Base-by-base conservation (phyloP, 2,888 invertebrate genomes). In the Apomyelois bistriatella region DNA sequence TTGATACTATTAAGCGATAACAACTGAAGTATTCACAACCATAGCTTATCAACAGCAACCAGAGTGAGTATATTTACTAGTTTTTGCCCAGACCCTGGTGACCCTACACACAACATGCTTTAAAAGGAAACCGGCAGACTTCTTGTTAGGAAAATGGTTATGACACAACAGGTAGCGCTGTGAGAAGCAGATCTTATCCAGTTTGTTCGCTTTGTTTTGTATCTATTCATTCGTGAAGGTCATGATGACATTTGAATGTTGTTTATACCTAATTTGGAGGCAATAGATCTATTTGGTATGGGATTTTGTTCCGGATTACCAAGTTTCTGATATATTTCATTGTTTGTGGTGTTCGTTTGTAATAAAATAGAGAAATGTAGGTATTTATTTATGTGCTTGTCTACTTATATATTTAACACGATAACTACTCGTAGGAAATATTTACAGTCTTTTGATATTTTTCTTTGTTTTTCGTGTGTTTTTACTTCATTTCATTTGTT, bases 111-210 rank as follows among this genome's bases (percentile, higher is more conserved):
- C 52, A 43, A 28, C 13, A 4, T 22, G 13, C 52, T 36, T 13
- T 52, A 52, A 15, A 52, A 43, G 52, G 52, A 28, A 43, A 22
- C 52, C 52, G 43, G 37, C 42, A 51, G 50, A 32, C 52, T 43
- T 42, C 35, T 52, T 37, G 49, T 52, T 43, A 35, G 42, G 32
- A 51, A 28, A 51, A 52, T 43, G 35, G 17, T 42, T 51, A 51
- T 48, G 38, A 49, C 38, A 52, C 52, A 52, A 52, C 52, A 43
- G 42, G 43, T 52, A 43, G 43, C 52, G 43, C 52, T 52, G 51
- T 51, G 52, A 10, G 43, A 52, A 49, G 48, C 46, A 46, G 46
- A 46, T 46, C 32, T 46, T 46, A 46, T 46, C 46, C 35, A 46
- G 46, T 46, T 46, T 15, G 8, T 16, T 43, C 46, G 46, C 46